Conservation (phyloP, 2,888 invertebrate genomes). For the Mystacides longicornis region DNA sequence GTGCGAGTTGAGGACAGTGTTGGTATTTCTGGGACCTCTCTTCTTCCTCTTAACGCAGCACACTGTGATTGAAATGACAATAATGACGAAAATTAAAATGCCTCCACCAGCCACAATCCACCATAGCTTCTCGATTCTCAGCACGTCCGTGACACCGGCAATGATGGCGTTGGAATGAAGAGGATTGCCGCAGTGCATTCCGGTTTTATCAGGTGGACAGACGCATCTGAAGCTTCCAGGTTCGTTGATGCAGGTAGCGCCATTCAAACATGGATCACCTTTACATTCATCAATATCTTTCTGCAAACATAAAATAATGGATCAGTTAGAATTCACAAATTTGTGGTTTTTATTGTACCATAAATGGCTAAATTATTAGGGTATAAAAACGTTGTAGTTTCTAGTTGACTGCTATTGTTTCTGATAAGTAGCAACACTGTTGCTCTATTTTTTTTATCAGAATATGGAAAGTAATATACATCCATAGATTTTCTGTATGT, state of each 20-base stretch:
- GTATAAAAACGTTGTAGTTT: too few species aligned
- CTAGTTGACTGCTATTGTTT: too few species aligned
- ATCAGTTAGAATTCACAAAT: too few species aligned
- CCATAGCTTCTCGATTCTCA: conserved; percentile 29
- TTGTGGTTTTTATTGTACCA: too few species aligned
- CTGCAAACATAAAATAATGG: conserved; percentile 29
- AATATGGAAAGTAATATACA: too few species aligned
- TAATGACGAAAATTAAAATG: not conserved
- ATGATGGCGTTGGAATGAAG: conserved; percentile 45
- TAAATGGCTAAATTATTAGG: too few species aligned
- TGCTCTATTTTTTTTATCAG: too few species aligned
- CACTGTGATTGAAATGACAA: conserved; percentile 21
- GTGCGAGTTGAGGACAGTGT: conserved; percentile 30
- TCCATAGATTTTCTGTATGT: too few species aligned
- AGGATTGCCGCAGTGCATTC: conserved; percentile 42
- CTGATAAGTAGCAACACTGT: too few species aligned
- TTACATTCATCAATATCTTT: conserved; percentile 84
- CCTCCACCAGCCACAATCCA: conserved; percentile 24
- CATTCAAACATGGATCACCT: conserved; percentile 78
- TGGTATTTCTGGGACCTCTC: conserved; percentile 32
- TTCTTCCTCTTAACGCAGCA: conserved; percentile 31
- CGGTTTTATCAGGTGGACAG: conserved; percentile 69
- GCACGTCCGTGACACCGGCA: conserved; percentile 11
- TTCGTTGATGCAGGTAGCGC: conserved; percentile 82
- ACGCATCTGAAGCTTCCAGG: conserved; percentile 70